A percentile compares a stretch with the other conserved stretches of the same genome.
Evolutionary conservation across 2,113 vertebrate species (phyloP).

Genomic region (Neofelis nebulosa): DNA sequence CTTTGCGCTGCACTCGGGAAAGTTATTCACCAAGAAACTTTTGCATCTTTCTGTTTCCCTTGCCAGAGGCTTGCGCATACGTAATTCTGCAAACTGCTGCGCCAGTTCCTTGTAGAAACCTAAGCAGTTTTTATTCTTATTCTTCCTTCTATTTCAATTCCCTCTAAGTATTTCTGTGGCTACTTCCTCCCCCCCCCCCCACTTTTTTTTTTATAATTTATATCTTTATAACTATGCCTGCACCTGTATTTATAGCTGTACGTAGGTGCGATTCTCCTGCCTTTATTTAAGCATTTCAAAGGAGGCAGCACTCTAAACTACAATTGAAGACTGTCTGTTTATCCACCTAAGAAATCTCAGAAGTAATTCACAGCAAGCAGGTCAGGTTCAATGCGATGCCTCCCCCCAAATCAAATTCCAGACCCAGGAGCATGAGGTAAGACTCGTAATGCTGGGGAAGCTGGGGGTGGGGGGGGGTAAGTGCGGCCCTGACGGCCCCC

Average conservation of each 20-base stretch:
- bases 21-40: neutral
- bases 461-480: rapidly evolving
- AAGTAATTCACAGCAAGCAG: neutral
- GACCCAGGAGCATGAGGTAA: neutral
- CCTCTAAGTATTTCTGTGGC: neutral
- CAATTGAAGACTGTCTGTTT: neutral
- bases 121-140: neutral
- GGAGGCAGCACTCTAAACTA: neutral
- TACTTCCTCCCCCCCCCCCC: neutral
- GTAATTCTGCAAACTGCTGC: neutral
- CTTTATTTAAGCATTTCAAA: neutral
- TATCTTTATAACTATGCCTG: neutral
- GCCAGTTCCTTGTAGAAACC: neutral
- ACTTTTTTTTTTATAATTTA: neutral
- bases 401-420: neutral
- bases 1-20: conserved; percentile 25
- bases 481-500: rapidly evolving
- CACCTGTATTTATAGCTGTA: neutral
- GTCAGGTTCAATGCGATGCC: neutral
- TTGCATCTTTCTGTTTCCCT: neutral
- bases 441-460: neutral
- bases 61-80: neutral
- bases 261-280: neutral
- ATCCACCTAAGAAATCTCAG: neutral
- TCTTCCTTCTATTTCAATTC: neutral